Percentiles rank a stretch among this genome's conserved stretches.
These are phyloP conservation scores for Apodemus agrarius DNA, from an alignment of 2,797 vertebrate genomes.

Conservation along the genomic window DNA sequence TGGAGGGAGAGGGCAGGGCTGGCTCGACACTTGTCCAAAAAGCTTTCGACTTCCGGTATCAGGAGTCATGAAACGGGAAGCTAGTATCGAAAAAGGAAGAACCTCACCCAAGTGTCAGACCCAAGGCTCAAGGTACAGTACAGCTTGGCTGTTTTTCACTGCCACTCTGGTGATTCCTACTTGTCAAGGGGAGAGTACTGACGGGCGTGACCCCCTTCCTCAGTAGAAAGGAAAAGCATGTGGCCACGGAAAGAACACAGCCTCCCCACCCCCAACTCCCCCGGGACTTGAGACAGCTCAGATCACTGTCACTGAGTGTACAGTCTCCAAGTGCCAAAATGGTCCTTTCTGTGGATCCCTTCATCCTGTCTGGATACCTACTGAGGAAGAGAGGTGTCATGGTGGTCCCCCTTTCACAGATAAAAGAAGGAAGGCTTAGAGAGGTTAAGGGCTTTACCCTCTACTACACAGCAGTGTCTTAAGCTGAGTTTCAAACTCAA, in stretches of 20 bases:
- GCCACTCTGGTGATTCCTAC: background rate
- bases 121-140: background rate
- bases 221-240: background rate
- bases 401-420: slow-evolving; percentile 14
- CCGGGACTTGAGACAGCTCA: background rate
- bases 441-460: background rate
- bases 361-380: background rate
- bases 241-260: background rate
- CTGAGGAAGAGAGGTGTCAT: background rate
- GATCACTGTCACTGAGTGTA: background rate
- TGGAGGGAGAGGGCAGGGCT: background rate
- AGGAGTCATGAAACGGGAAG: background rate
- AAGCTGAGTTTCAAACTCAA: background rate
- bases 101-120: background rate
- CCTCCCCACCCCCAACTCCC: too few relatives aligned
- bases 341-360: background rate
- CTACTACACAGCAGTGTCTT: background rate
- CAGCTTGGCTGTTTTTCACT: background rate
- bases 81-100: background rate
- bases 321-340: background rate
- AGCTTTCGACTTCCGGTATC: background rate
- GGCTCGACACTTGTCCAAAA: background rate
- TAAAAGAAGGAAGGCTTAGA: background rate
- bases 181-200: background rate
- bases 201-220: background rate